Base-by-base conservation (phyloP, 2,888 invertebrate species). In the Ophraella communa region DNA sequence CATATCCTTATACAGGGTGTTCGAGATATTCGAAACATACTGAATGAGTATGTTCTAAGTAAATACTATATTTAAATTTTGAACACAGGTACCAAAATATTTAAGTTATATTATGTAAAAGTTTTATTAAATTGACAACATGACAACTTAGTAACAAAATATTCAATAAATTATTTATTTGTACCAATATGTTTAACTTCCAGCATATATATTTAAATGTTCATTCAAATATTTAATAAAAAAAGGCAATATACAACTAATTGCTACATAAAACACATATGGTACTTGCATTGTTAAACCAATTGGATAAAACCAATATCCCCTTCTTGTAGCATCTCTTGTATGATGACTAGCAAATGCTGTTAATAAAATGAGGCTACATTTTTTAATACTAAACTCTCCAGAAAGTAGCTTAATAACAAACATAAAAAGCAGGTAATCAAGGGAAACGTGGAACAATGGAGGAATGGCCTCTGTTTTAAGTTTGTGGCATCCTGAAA, bases 261-360 rank as follows among this genome's bases (percentile, higher is more conserved):
- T 73, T 27, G 78, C 61, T 64, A 89, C 81, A 72, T 90, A 87
- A 68, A 85, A 66, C 65, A 79, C 68, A 76, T 88, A 87, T 1
- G 89, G 86, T 67, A 90, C 79, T 2, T 87, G 85, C 17, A 81
- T 80, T 4, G 89, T 89, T 27, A 87, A 86, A 8, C 88, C 89
- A 72, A 87, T 83, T 0, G 90, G 90, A 76, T 84, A 87, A 55
- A 92, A 80, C 89, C 91, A 92, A 63, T 88, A 85, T 11, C 92
- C 92, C 66, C 89, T 84, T 68, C 92, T 84, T 8, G 86, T 84
- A 1, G 87, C 89, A 82, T 92, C 92, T 68, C 92, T 82, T 18
- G 90, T 84, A 77, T 92, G 92, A 80, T 92, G 92, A 64, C 89
- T 89, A 8, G 87, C 76, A 79, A 90, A 88, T 44, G 91, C 88